Evolutionary conservation across 2,113 vertebrate genomes (phyloP).

Genomic region (Scolopax mira): DNA sequence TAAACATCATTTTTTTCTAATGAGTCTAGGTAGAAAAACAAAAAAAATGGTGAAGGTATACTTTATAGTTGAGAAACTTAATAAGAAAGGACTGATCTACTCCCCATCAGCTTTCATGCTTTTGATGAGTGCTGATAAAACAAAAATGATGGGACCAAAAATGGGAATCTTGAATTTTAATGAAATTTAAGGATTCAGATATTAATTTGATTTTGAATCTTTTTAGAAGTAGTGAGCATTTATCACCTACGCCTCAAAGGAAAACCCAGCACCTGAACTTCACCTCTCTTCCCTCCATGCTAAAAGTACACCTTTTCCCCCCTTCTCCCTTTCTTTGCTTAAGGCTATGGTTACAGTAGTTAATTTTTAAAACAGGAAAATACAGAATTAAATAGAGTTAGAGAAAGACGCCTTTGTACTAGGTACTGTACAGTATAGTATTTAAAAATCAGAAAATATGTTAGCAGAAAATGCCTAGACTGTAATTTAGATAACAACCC

Average conservation of each 20-base stretch:
- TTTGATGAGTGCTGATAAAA: neutral
- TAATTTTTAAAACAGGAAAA: conserved; percentile 68
- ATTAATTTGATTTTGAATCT: neutral
- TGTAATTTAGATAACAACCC: conserved; percentile 72
- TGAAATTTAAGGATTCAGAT: neutral
- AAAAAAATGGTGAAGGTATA: neutral
- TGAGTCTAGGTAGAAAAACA: neutral
- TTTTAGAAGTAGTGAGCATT: neutral
- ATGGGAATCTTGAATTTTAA: neutral
- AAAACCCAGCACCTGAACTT: neutral
- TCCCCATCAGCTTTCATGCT: neutral
- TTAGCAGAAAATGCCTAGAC: conserved; percentile 62
- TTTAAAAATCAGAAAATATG: conserved; percentile 68
- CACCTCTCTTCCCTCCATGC: neutral
- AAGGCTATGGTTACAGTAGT: conserved; percentile 45
- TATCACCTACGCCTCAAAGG: neutral
- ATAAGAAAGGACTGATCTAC: neutral
- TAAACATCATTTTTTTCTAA: neutral
- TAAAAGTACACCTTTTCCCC: neutral
- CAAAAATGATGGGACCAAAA: neutral
- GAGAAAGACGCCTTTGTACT: conserved; percentile 70
- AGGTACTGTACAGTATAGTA: conserved; percentile 50
- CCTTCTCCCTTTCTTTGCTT: conserved; percentile 16
- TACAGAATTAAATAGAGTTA: conserved; percentile 63
- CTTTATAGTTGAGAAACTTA: neutral